Evolutionary conservation across 2,113 vertebrate species (phyloP).

Genomic region (Raja brachyura): DNA sequence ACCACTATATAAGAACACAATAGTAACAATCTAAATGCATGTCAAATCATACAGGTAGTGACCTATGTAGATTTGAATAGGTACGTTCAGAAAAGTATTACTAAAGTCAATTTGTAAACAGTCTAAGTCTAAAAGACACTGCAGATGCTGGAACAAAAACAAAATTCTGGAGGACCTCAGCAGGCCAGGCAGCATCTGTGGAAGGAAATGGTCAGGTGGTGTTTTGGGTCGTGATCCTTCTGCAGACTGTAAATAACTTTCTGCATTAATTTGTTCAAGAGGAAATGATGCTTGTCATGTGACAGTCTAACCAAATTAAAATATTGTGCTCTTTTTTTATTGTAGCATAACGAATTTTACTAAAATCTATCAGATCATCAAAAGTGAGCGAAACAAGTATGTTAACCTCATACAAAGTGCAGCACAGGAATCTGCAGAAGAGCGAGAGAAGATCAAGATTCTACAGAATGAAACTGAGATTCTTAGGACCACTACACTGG

Average conservation of each 20-base stretch:
- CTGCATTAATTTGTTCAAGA: not conserved
- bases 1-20: not conserved
- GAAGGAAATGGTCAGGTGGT: no score
- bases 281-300: slow-evolving; percentile 41
- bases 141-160: no score
- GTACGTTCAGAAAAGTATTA: not conserved
- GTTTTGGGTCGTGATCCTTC: no score
- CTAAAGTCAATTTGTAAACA: not conserved
- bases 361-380: slow-evolving; percentile 60
- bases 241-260: not conserved
- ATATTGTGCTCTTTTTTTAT: slow-evolving; percentile 7
- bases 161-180: no score
- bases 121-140: not conserved
- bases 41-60: no score
- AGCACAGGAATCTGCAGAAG: slow-evolving; percentile 64
- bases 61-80: not conserved
- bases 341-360: slow-evolving; percentile 64
- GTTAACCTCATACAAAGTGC: slow-evolving; percentile 64
- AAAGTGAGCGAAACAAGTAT: slow-evolving; percentile 73
- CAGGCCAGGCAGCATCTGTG: no score
- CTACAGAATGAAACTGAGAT: slow-evolving; percentile 71
- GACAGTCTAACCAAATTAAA: not conserved
- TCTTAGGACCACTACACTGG: slow-evolving; percentile 57
- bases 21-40: not conserved
- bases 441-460: slow-evolving; percentile 61